A percentile compares a stretch with the other conserved stretches of the same genome.
Conservation (phyloP, 1,140 invertebrate species). For the Marisa cornuarietis region DNA sequence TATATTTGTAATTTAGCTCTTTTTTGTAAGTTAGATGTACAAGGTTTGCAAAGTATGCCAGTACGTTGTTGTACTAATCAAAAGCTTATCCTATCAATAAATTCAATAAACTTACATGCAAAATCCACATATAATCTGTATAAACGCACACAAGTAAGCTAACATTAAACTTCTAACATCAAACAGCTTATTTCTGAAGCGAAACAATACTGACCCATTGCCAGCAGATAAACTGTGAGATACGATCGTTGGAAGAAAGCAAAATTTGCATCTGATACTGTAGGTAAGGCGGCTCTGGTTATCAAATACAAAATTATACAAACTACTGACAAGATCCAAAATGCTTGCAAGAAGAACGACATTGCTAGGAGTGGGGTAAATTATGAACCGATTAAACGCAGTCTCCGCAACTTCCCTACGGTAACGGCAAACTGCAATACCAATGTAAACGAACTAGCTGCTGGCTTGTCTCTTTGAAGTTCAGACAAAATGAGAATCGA, state of each 20-base stretch:
- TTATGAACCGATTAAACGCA: not conserved
- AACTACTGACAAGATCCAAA: slow-evolving; percentile 52
- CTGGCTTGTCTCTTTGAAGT: not conserved
- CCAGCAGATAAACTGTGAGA: slow-evolving; percentile 73
- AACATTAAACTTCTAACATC: too few species aligned
- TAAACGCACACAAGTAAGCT: too few species aligned
- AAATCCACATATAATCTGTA: too few species aligned
- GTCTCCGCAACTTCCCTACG: too few species aligned
- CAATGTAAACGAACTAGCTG: not conserved
- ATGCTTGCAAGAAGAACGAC: slow-evolving; percentile 59
- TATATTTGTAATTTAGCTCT: too few species aligned
- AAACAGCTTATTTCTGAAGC: not conserved
- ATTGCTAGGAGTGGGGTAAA: slow-evolving; percentile 34
- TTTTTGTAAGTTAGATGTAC: too few species aligned
- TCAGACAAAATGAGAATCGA: not conserved
- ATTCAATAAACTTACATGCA: too few species aligned
- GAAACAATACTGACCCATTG: slow-evolving; percentile 64
- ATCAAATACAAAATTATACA: slow-evolving; percentile 61
- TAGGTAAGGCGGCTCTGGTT: slow-evolving; percentile 49
- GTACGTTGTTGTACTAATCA: too few species aligned
- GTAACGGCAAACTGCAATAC: not conserved
- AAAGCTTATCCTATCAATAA: too few species aligned
- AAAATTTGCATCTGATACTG: slow-evolving; percentile 64
- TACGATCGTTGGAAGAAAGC: slow-evolving; percentile 72
- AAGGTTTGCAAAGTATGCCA: too few species aligned